Evolutionary conservation across 2,888 invertebrate species (phyloP), one percentile per base, ranked within the genome.

Genomic region (Campoplex capitator): DNA sequence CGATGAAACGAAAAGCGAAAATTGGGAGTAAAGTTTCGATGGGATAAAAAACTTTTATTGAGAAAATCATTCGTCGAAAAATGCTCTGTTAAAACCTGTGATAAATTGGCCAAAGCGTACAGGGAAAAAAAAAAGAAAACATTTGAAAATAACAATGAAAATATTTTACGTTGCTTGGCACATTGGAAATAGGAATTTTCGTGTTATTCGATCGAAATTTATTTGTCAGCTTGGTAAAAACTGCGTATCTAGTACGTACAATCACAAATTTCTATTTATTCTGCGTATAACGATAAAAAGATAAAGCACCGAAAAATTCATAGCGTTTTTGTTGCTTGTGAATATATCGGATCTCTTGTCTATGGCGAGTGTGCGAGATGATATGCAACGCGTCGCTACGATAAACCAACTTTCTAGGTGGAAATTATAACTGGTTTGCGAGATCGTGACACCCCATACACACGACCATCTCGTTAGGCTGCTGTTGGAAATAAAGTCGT

Each of bases 321-420:
- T 58, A 13, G 70, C 16, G 9, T 38, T 48, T 54, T 32, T 18
- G 48, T 38, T 18, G 42, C 2, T 70, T 11, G 35, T 35, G 11
- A 58, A 45, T 70, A 71, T 35, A 73, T 45, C n/a, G 35, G 8
- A 71, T 58, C 28, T 68, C 58, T 68, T 68, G 56, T 68, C 65
- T 62, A 51, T 74, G 2, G 75, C 75, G 76, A 62, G 62, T 54
- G 56, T 51, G 62, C 68, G 23, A 54, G 13, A 51, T 42, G 42
- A 76, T 58, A 54, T 68, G 65, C 58, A 28, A 35, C 62, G 23
- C 67, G 76, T 28, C 35, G 65, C 54, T 84, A 45, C 84, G 82
- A 78, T 84, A 82, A 82, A 82, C 73, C 77, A 82, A 87, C 87
- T 87, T 87, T 87, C 87, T 87, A 84, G 87, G 84, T 87, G 82